Evolutionary conservation across 2,113 vertebrate species (phyloP), one percentile per base, ranked within the genome.

Genomic region (Sander lucioperca): DNA sequence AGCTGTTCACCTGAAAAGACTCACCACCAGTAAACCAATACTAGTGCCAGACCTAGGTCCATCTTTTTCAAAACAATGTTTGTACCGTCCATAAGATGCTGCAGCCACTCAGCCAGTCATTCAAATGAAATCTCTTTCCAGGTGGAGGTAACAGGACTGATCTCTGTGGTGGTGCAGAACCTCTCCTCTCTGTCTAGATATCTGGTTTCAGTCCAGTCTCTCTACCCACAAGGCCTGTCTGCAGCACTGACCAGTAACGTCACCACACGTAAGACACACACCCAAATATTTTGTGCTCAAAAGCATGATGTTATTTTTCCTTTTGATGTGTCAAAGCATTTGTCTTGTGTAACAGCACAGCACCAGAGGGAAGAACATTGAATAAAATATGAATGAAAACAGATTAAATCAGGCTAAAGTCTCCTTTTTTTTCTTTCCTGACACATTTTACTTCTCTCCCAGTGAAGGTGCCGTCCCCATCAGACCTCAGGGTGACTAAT

Each of bases 101-200:
- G 25, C 19, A 56, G 27, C 45, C 21, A 5, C n/a, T 15, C 36
- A 18, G 9, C 45, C 25, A 18, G 15, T 64, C 51, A 33, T 56
- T 66, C 51, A 19, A 51, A 4, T 43, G 6, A n/a, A 30, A 57
- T 57, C 54, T 88, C 2, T 72, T 59, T 78, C 15, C 92, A 99
- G 98, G 89, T 94, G 3, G 96, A 97, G 73, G 96, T 97, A 57
- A 93, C 93, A 23, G 96, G 96, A 36, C 92, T 93, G 13, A 96
- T 95, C 57, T 96, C 94, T 0, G 94, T 96, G 47, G 82, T 95
- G 61, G 93, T 99, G 71, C 95, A 95, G 73, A 96, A 96, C 39
- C 93, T 99, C 56, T 96, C 96, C 1, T 98, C 98, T 25, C 92
- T 97, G 53, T 98, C 98, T 5, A 94, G 93, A 18, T 99, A 99